Percentiles rank a stretch among this genome's conserved stretches.
Evolutionary conservation across 2,888 invertebrate species (phyloP).

Genomic region (Drosophila nigritarsus): DNA sequence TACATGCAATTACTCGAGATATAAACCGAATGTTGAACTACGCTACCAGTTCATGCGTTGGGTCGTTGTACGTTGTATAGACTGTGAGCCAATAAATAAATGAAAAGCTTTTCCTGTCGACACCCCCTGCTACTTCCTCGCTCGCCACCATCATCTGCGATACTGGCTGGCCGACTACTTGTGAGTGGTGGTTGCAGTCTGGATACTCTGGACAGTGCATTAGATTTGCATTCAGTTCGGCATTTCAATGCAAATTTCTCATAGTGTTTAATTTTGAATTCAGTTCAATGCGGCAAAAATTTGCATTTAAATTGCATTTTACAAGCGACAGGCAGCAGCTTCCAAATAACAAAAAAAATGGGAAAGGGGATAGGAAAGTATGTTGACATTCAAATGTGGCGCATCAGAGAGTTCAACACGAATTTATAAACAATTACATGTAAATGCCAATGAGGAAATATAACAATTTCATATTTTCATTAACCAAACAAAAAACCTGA

Average conservation of each 20-base stretch:
- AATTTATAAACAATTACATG: constrained; percentile 40
- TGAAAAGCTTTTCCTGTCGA: constrained; percentile 64
- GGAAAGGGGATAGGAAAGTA: not conserved
- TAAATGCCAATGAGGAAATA: constrained; percentile 18
- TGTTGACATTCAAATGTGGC: constrained; percentile 27
- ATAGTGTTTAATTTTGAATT: constrained; percentile 71
- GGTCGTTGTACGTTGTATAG: constrained; percentile 41
- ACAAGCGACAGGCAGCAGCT: constrained; percentile 10
- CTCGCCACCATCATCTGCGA: constrained; percentile 17
- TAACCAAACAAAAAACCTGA: constrained; percentile 26
- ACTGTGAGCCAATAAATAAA: constrained; percentile 65
- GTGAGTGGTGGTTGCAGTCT: constrained; percentile 31
- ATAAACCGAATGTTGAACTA: constrained; percentile 43
- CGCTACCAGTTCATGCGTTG: constrained; percentile 2
- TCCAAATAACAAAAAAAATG: not conserved
- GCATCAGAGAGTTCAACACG: constrained; percentile 28
- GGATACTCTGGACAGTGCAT: constrained; percentile 55
- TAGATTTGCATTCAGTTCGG: constrained; percentile 65
- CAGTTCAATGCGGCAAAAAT: constrained; percentile 62
- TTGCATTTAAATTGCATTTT: constrained; percentile 76
- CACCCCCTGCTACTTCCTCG: constrained; percentile 54
- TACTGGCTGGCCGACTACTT: constrained; percentile 30
- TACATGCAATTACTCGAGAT: constrained; percentile 28
- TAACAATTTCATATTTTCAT: constrained; percentile 32
- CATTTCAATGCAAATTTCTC: constrained; percentile 71